A percentile compares a stretch with the other conserved stretches of the same genome.
These are phyloP conservation scores for Lithophane socia DNA, from an alignment of 2,888 invertebrate genomes.

Conservation along the genomic window DNA sequence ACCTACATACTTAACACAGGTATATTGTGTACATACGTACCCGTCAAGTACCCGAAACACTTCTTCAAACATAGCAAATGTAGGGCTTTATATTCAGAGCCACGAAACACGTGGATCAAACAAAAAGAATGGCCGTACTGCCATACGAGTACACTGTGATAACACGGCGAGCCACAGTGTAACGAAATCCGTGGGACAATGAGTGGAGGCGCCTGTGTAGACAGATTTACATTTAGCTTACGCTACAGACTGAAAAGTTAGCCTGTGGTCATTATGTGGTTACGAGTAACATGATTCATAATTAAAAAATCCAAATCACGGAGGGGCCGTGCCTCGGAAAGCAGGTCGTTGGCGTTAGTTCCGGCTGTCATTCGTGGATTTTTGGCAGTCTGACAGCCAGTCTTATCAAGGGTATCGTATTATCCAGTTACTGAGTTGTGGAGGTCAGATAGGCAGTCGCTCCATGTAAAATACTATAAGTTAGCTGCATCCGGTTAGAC, in stretches of 20 bases:
- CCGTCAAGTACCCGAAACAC: conserved; percentile 50
- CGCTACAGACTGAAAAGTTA: conserved; percentile 11
- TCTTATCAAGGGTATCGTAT: too few relatives aligned
- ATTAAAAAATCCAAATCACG: too few relatives aligned
- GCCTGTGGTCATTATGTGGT: neutral
- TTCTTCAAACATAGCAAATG: conserved; percentile 72
- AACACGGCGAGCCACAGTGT: conserved; percentile 65
- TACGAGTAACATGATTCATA: neutral
- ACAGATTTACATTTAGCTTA: conserved; percentile 43
- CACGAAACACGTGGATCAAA: conserved; percentile 72
- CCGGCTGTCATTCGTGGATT: too few relatives aligned
- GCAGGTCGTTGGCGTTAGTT: too few relatives aligned
- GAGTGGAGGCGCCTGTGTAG: conserved; percentile 43
- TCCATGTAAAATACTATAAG: too few relatives aligned
- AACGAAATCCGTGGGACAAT: conserved; percentile 73
- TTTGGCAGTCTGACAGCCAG: too few relatives aligned
- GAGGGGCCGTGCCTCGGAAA: too few relatives aligned
- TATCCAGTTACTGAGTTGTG: too few relatives aligned
- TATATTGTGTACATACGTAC: conserved; percentile 11
- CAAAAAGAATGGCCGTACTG: conserved; percentile 62
- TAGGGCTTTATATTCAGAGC: conserved; percentile 71
- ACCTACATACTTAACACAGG: conserved; percentile 10
- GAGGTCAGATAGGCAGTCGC: too few relatives aligned
- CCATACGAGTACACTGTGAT: conserved; percentile 62
- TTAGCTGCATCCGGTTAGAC: too few relatives aligned